Percentiles rank a stretch among this genome's conserved stretches.
phyloP scores from a whole-genome alignment of 1,140 invertebrate genomes.

The Heliothis subflexa region DNA sequence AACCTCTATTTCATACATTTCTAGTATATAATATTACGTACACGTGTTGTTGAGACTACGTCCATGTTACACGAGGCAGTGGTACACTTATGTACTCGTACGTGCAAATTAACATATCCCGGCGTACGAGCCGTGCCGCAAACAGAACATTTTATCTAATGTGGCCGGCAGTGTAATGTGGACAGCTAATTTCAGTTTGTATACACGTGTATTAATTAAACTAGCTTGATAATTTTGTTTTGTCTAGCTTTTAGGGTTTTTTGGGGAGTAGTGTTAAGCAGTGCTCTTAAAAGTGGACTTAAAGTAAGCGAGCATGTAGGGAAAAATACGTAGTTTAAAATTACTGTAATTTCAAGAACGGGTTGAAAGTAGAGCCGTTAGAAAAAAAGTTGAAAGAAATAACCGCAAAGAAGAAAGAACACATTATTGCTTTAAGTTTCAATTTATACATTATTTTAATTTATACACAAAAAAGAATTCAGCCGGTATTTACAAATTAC shows the following conservation, averaged over 20 bases:
- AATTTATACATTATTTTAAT: too few relatives aligned
- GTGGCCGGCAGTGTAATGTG: background rate
- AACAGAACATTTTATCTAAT: constrained; percentile 28
- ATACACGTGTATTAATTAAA: background rate
- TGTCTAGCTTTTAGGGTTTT: background rate
- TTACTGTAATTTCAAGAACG: too few relatives aligned
- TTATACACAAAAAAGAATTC: too few relatives aligned
- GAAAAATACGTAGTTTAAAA: too few relatives aligned
- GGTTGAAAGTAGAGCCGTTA: too few relatives aligned
- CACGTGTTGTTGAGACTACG: background rate
- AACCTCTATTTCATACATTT: constrained; percentile 4
- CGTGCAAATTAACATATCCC: constrained; percentile 33
- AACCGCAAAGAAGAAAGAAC: too few relatives aligned
- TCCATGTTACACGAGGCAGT: background rate
- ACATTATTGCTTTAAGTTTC: too few relatives aligned
- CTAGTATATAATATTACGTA: background rate
- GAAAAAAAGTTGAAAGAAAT: too few relatives aligned
- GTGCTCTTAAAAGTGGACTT: too few relatives aligned
- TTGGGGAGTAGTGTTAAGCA: background rate
- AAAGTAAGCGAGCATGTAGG: too few relatives aligned
- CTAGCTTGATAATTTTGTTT: background rate
- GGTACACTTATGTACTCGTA: constrained; percentile 14
- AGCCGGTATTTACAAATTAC: too few relatives aligned
- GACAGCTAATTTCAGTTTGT: background rate
- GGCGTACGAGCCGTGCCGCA: constrained; percentile 8